These are phyloP conservation scores for Liopterus haemorrhoidalis DNA, from an alignment of 2,888 invertebrate species.

Conservation along the genomic window DNA sequence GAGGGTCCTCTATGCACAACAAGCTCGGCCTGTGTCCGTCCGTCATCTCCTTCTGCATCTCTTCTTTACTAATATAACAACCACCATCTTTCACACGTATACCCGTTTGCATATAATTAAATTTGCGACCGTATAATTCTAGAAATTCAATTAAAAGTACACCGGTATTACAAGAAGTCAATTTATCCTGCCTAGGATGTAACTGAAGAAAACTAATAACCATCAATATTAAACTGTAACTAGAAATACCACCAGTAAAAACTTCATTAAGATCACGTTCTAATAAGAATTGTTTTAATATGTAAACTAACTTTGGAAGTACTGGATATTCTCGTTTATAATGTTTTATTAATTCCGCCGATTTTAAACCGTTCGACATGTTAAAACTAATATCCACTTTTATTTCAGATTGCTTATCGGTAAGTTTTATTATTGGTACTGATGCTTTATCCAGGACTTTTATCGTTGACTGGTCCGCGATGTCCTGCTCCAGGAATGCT, in stretches of 20 bases:
- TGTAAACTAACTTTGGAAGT: conserved; percentile 89
- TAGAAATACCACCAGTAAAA: conserved; percentile 98
- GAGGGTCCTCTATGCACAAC: conserved; percentile 95
- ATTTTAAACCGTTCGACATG: conserved; percentile 95
- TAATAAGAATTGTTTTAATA: conserved; percentile 95
- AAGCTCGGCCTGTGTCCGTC: conserved; percentile 91
- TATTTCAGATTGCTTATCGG: conserved; percentile 77
- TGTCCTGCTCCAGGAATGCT: conserved; percentile 80
- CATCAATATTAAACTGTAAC: conserved; percentile 97
- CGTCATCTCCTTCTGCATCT: conserved; percentile 87
- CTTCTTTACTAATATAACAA: conserved; percentile 89
- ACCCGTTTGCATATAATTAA: conserved; percentile 91
- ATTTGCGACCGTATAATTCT: conserved; percentile 93
- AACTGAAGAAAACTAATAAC: conserved; percentile 94
- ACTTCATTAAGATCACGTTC: conserved; percentile 99
- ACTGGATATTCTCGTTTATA: conserved; percentile 85
- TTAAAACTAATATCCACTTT: conserved; percentile 99
- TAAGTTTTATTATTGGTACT: conserved; percentile 97
- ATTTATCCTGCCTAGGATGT: conserved; percentile 78
- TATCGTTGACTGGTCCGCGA: conserved; percentile 83
- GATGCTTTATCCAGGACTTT: conserved; percentile 97
- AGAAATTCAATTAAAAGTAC: conserved; percentile 94
- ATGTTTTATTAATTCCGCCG: conserved; percentile 90
- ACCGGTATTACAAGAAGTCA: conserved; percentile 72
- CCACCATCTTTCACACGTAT: conserved; percentile 92